Base-by-base conservation (phyloP, 2,797 vertebrate species). In the Chrosomus eos region DNA sequence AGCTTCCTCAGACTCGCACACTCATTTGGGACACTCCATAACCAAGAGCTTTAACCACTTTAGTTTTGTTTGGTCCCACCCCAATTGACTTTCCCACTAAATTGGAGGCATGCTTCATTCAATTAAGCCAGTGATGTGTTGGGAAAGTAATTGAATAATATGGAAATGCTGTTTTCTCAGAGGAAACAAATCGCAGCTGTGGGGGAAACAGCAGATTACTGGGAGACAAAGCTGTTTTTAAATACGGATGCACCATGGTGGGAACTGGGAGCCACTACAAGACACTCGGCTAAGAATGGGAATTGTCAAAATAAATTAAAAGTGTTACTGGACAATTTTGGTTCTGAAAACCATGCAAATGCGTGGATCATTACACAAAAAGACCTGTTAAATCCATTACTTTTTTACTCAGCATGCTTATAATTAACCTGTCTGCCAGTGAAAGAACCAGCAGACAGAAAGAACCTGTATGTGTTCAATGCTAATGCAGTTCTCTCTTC, bases 131-230 rank as follows among this genome's bases (percentile, higher is more conserved):
- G 70, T 33, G 83, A 85, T 58, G 82, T 60, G 86, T 87, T 72
- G 77, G 66, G 43, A 85, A 85, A 76, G 68, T 85, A 85, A 87
- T 84, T 85, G 68, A 87, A 83, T 84, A 83, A 87, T 85, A 64
- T 85, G 80, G 77, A 87, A 82, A 88, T 85, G 68, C 81, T 75
- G 55, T 78, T 78, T 82, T 78, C 71, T 87, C 77, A 7, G 66
- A 38, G 81, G 66, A 60, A 60, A 53, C 80, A 81, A 75, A 51
- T 73, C 67, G 76, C 64, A 40, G 55, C 75, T 73, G 45, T 64
- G 72, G 38, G 38, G 80, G 16, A 80, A 28, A 88, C 80, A 55
- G 33, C 64, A 70, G 62, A 77, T 83, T 83, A 77, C 66, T 77
- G 78, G 70, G 43, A 84, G 71, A 72, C 53, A 51, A 72, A 87